Conservation (phyloP, 2,888 invertebrate species). For the Octodonta nipae region DNA sequence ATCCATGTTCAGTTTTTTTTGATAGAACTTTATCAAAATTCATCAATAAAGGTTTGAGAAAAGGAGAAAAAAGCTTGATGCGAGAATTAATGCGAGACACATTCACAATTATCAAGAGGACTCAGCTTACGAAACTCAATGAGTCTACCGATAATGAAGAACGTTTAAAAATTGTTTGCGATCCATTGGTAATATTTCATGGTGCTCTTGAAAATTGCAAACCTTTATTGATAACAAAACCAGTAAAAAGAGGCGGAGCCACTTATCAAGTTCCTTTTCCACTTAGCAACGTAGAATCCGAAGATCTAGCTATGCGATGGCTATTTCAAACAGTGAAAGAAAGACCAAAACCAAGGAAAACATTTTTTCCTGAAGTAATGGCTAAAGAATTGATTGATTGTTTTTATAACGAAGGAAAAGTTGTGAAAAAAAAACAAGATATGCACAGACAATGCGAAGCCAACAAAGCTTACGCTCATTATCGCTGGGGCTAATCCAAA, state of each 20-base stretch:
- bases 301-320: conserved; percentile 83
- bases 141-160: no score
- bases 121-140: no score
- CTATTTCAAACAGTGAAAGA: conserved; percentile 65
- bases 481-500: conserved; percentile 74
- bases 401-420: conserved; percentile 67
- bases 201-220: conserved; percentile 70
- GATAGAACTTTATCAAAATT: no score
- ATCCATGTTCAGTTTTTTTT: no score
- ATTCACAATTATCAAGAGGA: no score
- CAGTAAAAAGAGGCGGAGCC: conserved; percentile 74
- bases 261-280: conserved; percentile 60
- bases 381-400: conserved; percentile 82
- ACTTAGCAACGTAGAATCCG: conserved; percentile 57
- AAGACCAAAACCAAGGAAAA: no score
- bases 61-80: no score
- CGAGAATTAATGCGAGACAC: no score
- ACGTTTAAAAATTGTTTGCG: conserved; percentile 52
- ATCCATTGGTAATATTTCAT: conserved; percentile 63
- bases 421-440: conserved; percentile 83
- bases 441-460: conserved; percentile 86
- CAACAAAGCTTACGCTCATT: conserved; percentile 94
- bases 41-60: no score
- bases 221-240: conserved; percentile 63
- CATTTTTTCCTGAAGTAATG: no score